Base-by-base conservation (phyloP, 2,113 vertebrate genomes). In the Corythornis madagascariensis region DNA sequence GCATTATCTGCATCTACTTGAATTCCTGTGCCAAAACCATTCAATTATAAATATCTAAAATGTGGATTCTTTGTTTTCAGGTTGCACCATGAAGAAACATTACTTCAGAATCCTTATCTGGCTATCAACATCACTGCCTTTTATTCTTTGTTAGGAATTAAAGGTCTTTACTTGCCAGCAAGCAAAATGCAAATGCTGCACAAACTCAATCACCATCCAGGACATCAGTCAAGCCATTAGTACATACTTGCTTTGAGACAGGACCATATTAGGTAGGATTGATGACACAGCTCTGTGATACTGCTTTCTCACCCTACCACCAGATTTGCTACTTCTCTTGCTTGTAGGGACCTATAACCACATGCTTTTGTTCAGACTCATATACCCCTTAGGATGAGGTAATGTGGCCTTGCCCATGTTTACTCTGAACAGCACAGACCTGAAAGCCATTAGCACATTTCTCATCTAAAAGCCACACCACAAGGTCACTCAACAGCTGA, bases 361-460 rank as follows among this genome's bases (percentile, higher is more conserved):
- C 0, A 0, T 3, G 0, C 35, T 85, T 64, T 15, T 38, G 72
- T 75, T 78, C 48, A 81, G 47, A 53, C 11, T 43, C 13, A 0
- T 4, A 64, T n/a, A 28, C 25, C 66, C 50, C 72, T 82, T 66
- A 18, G 52, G 47, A 47, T 43, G 78, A 65, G 50, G 42, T 45
- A 28, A 65, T 69, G 69, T 2, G 11, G 42, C 78, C 83, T 6
- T 55, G 31, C 7, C 31, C 2, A 0, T 25, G 25, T 35, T 60
- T n/a, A 78, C 38, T 21, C 13, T 6, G 5, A 74, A 29, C 45
- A 88, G 47, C 22, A 73, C 42, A n/a, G 16, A 79, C 45, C 16
- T 89, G 74, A 87, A 86, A 92, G 71, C n/a, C 67, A 63, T 56
- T 63, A 70, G n/a, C 38, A 52, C 10, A 50, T 53, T 50, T 52